Base-by-base conservation (phyloP, 2,888 invertebrate species). In the Acleris sparsana region DNA sequence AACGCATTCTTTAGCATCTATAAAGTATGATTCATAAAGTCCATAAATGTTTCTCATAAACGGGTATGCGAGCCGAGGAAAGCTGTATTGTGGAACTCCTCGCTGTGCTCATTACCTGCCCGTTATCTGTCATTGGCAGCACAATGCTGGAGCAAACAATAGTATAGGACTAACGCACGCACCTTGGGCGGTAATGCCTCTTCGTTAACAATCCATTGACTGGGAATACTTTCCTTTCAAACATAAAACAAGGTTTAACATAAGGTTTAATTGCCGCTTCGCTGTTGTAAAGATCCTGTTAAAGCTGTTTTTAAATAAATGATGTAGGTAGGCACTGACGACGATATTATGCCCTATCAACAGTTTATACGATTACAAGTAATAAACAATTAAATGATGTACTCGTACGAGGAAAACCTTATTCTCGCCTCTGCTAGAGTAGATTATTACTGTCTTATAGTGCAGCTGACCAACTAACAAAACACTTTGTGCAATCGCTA, bases 51-150 rank as follows among this genome's bases (percentile, higher is more conserved):
- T 65, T 67, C 51, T 69, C 71, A 73, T 74, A 71, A 69, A 72
- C 71, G 70, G 75, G 74, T 71, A 72, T 75, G 73, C 75, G 78
- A 73, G 71, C 72, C 73, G 71, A 72, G 70, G 71, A 77, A 81
- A 81, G 84, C 81, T 80, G 84, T 80, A 82, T 84, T 87, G 83
- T 86, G 79, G 80, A 75, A 17, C n/a, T 16, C 46, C 16, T 78
- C 75, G 80, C 78, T 80, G 83, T 74, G 77, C 81, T 85, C 85
- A 84, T 87, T 86, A 85, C 85, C 73, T 74, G 78, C 79, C 80
- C 84, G 86, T 90, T 90, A 90, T 89, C 89, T 89, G 88, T 87
- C 88, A 88, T 87, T 89, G 86, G 85, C 86, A 87, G 84, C 79
- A 89, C 85, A 88, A 86, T 84, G 83, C 82, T 76, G 79, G 76